These are phyloP conservation scores for Anguilla rostrata DNA, from an alignment of 2,113 vertebrate species.

Conservation along the genomic window DNA sequence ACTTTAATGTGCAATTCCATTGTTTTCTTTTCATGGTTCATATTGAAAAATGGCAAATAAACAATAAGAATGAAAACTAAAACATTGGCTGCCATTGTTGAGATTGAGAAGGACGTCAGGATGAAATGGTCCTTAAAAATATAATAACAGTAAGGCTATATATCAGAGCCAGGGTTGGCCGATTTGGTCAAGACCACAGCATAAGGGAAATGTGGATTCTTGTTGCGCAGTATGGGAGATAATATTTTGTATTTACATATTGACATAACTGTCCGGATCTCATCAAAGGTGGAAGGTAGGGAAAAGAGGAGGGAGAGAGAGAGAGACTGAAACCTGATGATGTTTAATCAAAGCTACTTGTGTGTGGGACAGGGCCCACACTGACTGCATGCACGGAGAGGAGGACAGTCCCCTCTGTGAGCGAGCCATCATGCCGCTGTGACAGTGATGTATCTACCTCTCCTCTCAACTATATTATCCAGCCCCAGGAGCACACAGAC, in stretches of 20 bases:
- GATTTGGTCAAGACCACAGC: neutral
- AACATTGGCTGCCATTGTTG: neutral
- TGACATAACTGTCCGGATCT: neutral
- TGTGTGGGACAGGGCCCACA: slow-evolving; percentile 43
- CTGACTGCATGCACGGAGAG: slow-evolving; percentile 44
- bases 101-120: neutral
- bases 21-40: neutral
- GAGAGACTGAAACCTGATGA: slow-evolving; percentile 55
- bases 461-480: slow-evolving; percentile 64
- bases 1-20: neutral
- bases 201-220: neutral
- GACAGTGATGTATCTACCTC: slow-evolving; percentile 73
- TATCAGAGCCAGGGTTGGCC: too few species aligned
- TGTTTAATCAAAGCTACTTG: slow-evolving; percentile 66
- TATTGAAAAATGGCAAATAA: slow-evolving; percentile 9
- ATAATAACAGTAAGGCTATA: neutral
- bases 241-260: slow-evolving; percentile 16
- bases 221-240: slow-evolving; percentile 5
- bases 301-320: slow-evolving; percentile 14
- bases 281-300: neutral
- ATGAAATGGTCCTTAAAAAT: neutral
- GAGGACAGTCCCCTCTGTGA: slow-evolving; percentile 43
- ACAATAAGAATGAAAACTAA: neutral
- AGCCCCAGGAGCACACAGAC: slow-evolving; percentile 57
- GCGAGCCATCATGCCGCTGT: slow-evolving; percentile 49